Evolutionary conservation across 2,888 invertebrate genomes (phyloP).

Genomic region (Schizaphis graminum): DNA sequence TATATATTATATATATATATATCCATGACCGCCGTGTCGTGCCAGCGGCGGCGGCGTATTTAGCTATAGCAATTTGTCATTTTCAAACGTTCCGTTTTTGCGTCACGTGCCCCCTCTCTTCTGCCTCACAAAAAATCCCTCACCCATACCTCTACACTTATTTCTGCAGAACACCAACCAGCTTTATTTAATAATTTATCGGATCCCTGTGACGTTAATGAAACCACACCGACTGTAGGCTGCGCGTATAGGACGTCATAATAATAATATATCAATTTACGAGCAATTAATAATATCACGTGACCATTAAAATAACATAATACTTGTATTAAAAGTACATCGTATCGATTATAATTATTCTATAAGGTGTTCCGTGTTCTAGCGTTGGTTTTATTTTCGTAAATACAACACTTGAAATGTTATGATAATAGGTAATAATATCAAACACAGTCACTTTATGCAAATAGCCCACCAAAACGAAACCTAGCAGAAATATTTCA

Average conservation of each 20-base stretch:
- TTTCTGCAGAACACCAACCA: neutral
- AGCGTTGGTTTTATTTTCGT: neutral
- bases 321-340: neutral
- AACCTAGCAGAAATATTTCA: neutral
- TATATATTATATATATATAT: constrained; percentile 52
- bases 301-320: neutral
- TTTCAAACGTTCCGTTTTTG: constrained; percentile 62
- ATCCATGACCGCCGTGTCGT: constrained; percentile 47
- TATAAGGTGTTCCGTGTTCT: neutral
- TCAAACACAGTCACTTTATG: neutral
- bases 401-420: neutral
- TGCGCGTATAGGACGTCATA: neutral
- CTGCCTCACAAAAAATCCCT: neutral
- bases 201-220: constrained; percentile 26
- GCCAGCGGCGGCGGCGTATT: constrained; percentile 38
- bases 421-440: neutral
- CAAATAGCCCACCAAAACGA: neutral
- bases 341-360: neutral
- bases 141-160: neutral
- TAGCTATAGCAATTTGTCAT: constrained; percentile 61
- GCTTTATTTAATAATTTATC: constrained; percentile 47
- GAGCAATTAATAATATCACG: neutral
- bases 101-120: neutral
- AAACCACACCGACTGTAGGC: neutral
- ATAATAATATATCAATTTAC: neutral